A percentile compares a stretch with the other conserved stretches of the same genome.
These are phyloP conservation scores for Pyrocephalus nanus DNA, from an alignment of 2,797 vertebrate genomes.

Conservation along the genomic window DNA sequence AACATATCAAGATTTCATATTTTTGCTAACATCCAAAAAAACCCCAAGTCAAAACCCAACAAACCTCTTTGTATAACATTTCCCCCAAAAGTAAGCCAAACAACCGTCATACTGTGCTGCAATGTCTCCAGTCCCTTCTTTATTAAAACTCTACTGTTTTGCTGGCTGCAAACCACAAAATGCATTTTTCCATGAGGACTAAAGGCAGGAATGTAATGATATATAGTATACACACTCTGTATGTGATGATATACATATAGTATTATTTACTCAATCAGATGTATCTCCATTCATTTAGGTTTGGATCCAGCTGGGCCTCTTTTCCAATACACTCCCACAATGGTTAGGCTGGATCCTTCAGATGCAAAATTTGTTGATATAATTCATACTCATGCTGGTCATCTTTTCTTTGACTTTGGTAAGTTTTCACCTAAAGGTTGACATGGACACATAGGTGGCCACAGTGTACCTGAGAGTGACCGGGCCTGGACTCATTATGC, in stretches of 20 bases:
- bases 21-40: neutral
- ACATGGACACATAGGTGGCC: neutral
- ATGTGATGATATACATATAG: accelerated
- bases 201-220: neutral
- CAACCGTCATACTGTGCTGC: neutral
- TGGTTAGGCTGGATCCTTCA: slow-evolving; percentile 79
- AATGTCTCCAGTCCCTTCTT: neutral
- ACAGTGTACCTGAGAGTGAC: neutral
- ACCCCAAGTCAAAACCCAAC: accelerated
- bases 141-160: neutral
- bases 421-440: neutral
- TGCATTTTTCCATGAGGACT: neutral
- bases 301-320: slow-evolving; percentile 83
- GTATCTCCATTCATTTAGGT: slow-evolving; percentile 59
- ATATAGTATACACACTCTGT: neutral
- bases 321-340: slow-evolving; percentile 75
- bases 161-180: neutral
- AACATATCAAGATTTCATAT: neutral
- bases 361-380: slow-evolving; percentile 84
- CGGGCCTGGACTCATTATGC: neutral
- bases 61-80: neutral
- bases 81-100: neutral
- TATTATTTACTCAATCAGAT: neutral
- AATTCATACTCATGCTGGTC: slow-evolving; percentile 82
- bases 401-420: slow-evolving; percentile 78